phyloP scores from a whole-genome alignment of 92 coral and sea anemone species.

The Actinernus sp. region DNA sequence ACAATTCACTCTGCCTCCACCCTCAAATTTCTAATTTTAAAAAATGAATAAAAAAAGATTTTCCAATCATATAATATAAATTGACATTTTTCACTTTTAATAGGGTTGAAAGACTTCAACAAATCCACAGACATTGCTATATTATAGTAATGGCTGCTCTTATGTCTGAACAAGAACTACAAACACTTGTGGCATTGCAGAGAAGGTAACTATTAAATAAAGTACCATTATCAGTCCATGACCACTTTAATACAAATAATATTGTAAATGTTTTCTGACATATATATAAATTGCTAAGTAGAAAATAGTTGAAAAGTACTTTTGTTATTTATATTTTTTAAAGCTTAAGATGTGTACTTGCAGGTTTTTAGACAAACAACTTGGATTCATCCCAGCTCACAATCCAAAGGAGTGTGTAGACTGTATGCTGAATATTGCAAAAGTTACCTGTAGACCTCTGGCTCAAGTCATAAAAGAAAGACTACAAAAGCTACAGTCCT shows the following conservation, averaged over 20 bases:
- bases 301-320: too few species aligned
- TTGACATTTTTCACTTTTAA: not conserved
- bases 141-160: conserved; percentile 63
- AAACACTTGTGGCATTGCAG: conserved; percentile 67
- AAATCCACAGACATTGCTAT: conserved; percentile 88
- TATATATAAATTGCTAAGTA: too few species aligned
- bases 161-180: conserved; percentile 58
- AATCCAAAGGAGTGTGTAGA: conserved; percentile 79
- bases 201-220: conserved; percentile 75
- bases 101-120: conserved; percentile 84
- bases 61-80: too few species aligned
- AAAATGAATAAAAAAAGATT: too few species aligned
- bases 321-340: too few species aligned
- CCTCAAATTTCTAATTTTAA: too few species aligned
- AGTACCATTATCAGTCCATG: too few species aligned
- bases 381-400: conserved; percentile 80
- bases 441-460: conserved; percentile 92
- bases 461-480: conserved; percentile 74
- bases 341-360: too few species aligned
- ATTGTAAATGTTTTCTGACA: too few species aligned
- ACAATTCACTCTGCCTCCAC: too few species aligned
- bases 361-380: conserved; percentile 71
- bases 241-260: too few species aligned
- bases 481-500: conserved; percentile 67
- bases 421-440: conserved; percentile 85